Evolutionary conservation across 1,140 invertebrate genomes (phyloP), one percentile per base, ranked within the genome.

Genomic region (Andrena cerasifolii): DNA sequence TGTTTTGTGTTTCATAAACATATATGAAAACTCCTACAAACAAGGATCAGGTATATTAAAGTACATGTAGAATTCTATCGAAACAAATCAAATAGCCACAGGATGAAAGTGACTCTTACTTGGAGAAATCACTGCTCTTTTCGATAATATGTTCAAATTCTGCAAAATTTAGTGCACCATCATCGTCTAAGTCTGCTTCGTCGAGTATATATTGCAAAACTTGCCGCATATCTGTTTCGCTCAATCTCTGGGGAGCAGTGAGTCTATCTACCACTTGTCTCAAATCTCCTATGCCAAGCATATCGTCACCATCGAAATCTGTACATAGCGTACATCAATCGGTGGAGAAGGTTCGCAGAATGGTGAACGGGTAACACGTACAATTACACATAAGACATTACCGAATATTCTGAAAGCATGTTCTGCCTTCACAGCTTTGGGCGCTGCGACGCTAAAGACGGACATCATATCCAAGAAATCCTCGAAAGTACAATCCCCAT

Each of bases 381-480:
- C 10, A 43, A 14, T 21, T 4, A 16, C 1, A 43, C 36, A 45
- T 21, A 45, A 58, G 51, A 59, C 10, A 78, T 70, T 94, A 97
- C 96, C 98, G 94, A 98, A 99, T 91, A 99, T 98, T 91, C 97
- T 95, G 93, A 99, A 99, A 5, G 98, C 98, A 94, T 99, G 98
- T 91, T 98, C 97, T 24, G 98, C 96, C 93, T 99, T 99, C 0
- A 99, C 96, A 81, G 96, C 95, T 87, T 97, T 96, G 0, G 98
- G 97, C 18, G 98, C 97, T 84, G 94, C 95, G 80, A 98, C 96
- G 92, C 97, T 98, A 87, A 99, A 98, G 2, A 98, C 97, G 5
- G 97, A 98, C 96, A 98, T 98, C 98, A 99, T 98, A 86, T 99
- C 98, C 2, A 99, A 93, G 90, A 99, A 99, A 90, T 99, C 98